These are phyloP conservation scores for Cephalopholis sonnerati DNA, from an alignment of 2,113 vertebrate genomes.

Conservation along the genomic window DNA sequence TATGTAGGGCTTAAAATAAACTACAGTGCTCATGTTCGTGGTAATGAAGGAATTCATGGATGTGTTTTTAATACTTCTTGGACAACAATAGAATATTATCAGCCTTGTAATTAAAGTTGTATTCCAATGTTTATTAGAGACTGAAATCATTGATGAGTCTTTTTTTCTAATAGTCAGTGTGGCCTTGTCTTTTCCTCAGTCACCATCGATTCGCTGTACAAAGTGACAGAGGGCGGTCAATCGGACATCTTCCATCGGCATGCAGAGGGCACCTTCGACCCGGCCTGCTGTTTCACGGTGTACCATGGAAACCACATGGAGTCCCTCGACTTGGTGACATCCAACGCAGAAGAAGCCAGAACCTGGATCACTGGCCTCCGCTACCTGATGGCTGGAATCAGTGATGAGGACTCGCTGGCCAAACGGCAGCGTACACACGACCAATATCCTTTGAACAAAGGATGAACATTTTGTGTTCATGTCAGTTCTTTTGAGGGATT, in stretches of 20 bases:
- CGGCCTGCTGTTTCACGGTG: conserved; percentile 95
- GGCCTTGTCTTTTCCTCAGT: conserved; percentile 82
- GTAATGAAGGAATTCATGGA: too few relatives aligned
- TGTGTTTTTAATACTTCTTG: too few relatives aligned
- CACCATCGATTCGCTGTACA: conserved; percentile 98
- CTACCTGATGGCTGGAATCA: conserved; percentile 97
- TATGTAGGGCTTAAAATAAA: too few relatives aligned
- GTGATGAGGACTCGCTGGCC: conserved; percentile 95
- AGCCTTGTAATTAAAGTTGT: too few relatives aligned
- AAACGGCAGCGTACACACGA: conserved; percentile 94
- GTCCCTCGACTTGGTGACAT: conserved; percentile 93
- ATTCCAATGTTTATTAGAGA: too few relatives aligned
- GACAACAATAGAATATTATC: too few relatives aligned
- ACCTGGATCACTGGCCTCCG: conserved; percentile 98
- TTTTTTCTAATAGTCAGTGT: neutral
- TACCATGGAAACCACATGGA: conserved; percentile 99
- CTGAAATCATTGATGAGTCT: neutral
- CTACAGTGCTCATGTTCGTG: too few relatives aligned
- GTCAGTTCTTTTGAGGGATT: too few relatives aligned
- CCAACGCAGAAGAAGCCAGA: conserved; percentile 94
- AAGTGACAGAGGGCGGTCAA: conserved; percentile 95
- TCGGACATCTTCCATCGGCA: conserved; percentile 96
- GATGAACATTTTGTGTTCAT: neutral
- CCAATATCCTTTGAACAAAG: conserved; percentile 93
- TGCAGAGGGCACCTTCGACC: conserved; percentile 92